phyloP scores from a whole-genome alignment of 2,113 vertebrate genomes.

The Oreocharis arfaki region DNA sequence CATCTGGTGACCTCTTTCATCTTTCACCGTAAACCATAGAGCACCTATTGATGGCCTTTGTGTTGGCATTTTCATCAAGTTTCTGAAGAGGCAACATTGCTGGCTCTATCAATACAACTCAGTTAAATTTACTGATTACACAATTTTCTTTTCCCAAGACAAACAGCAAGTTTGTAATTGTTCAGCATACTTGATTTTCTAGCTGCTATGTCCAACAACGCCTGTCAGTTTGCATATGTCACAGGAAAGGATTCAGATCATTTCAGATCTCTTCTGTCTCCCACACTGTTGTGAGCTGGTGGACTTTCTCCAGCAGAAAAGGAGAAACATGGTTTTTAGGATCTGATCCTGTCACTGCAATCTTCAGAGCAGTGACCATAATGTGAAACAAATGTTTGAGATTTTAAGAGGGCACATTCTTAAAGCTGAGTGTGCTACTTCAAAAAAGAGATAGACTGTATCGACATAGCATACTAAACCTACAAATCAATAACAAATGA shows the following conservation, averaged over 20 bases:
- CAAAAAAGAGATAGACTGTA: neutral
- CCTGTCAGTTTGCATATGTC: neutral
- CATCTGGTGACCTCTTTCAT: neutral
- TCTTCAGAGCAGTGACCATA: neutral
- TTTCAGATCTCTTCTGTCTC: neutral
- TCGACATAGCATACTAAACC: neutral
- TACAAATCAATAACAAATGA: neutral
- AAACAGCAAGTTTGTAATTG: neutral
- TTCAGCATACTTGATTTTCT: neutral
- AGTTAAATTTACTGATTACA: conserved; percentile 9
- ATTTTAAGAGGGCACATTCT: neutral
- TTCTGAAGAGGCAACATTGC: neutral
- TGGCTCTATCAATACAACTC: neutral
- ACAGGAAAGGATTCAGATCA: neutral
- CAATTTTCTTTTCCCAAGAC: neutral
- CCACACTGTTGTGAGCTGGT: neutral
- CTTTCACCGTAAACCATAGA: neutral
- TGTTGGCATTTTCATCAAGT: neutral
- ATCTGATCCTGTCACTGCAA: neutral
- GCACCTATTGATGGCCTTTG: neutral
- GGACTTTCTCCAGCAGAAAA: neutral
- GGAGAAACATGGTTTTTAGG: neutral
- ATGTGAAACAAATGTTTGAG: neutral
- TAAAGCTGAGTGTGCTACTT: neutral
- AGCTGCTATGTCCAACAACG: neutral